Conservation (phyloP, 2,113 vertebrate genomes). For the Acanthisitta chloris region DNA sequence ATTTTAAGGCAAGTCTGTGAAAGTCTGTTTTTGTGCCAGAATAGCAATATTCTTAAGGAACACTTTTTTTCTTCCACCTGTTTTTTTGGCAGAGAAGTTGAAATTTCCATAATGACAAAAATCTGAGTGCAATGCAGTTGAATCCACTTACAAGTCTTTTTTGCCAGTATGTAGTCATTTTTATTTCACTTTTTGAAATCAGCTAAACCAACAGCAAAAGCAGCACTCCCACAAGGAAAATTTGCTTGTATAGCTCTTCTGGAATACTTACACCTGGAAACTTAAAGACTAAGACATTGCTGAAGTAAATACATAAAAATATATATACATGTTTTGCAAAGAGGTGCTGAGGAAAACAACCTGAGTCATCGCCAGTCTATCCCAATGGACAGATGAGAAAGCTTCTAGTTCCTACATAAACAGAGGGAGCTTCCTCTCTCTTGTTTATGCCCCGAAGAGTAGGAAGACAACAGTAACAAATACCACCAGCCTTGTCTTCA, state of each 20-base stretch:
- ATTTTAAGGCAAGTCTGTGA: not conserved
- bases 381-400: not conserved
- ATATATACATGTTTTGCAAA: not conserved
- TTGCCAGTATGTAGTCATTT: not conserved
- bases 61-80: not conserved
- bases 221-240: not conserved
- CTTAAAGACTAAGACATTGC: not conserved
- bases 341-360: not conserved
- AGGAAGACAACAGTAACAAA: not conserved
- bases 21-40: constrained; percentile 6
- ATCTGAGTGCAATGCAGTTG: not conserved
- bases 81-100: not conserved
- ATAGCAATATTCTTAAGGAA: constrained; percentile 28
- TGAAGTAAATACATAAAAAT: not conserved
- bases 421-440: not conserved
- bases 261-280: not conserved
- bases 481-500: not conserved
- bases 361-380: not conserved
- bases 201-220: not conserved
- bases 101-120: constrained; percentile 5
- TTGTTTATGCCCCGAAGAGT: not conserved
- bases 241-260: not conserved
- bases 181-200: not conserved
- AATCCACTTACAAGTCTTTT: not conserved
- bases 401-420: not conserved